phyloP scores from a whole-genome alignment of 1,140 invertebrate species.

The Platorchestia sp. region DNA sequence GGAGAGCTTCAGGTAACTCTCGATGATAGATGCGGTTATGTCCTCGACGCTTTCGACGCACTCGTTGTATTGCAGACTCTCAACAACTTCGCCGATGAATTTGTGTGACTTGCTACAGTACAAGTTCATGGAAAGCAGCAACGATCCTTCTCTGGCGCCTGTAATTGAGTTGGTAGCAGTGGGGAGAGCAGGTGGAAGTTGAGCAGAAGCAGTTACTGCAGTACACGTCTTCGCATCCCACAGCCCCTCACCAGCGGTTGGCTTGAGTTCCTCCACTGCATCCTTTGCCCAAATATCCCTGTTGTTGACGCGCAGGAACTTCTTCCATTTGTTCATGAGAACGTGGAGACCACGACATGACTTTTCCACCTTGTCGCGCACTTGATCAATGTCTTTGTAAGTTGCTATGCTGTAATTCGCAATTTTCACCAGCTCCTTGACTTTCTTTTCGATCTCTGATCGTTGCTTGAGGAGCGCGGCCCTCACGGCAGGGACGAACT shows the following conservation, averaged over 20 bases:
- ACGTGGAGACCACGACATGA: constrained; percentile 90
- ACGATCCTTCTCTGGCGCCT: constrained; percentile 21
- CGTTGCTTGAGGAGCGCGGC: constrained; percentile 78
- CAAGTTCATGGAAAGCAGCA: constrained; percentile 25
- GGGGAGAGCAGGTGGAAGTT: constrained; percentile 14
- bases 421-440: constrained; percentile 95
- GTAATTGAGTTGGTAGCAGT: background rate
- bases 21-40: constrained; percentile 58
- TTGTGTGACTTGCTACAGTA: constrained; percentile 3
- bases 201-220: background rate
- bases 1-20: constrained; percentile 61
- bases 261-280: constrained; percentile 23
- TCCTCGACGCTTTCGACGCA: constrained; percentile 64
- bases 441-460: constrained; percentile 88
- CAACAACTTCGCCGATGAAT: constrained; percentile 44
- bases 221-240: background rate
- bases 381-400: constrained; percentile 67
- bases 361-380: constrained; percentile 89
- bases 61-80: constrained; percentile 58
- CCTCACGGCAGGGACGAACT: constrained; percentile 80
- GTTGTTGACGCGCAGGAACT: constrained; percentile 63
- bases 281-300: constrained; percentile 69
- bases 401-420: constrained; percentile 76
- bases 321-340: constrained; percentile 85
- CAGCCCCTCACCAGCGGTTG: background rate